Evolutionary conservation across 2,888 invertebrate genomes (phyloP), one percentile per base, ranked within the genome.

Genomic region (Synergus itoensis): DNA sequence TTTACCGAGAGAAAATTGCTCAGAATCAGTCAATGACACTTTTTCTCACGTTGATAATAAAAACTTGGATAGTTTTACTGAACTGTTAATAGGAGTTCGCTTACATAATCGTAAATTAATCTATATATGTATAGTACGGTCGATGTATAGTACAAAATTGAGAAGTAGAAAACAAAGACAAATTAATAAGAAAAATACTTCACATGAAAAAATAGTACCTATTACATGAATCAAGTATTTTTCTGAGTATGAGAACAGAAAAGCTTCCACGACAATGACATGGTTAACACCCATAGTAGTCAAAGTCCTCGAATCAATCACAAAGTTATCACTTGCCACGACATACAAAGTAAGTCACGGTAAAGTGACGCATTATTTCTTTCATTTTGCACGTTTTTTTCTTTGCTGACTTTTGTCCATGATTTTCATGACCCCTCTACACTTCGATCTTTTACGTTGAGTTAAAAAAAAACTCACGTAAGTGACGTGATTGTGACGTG

Each of bases 261-360:
- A 45, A 73, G 53, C n/a, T 36, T n/a, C 0, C n/a, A 28, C 28
- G 36, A 53, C 73, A 73, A 73, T 73, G 73, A 9, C 16, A 53
- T 53, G 36, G n/a, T 36, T 69, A 48, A 73, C 40, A 73, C 53
- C 53, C 53, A 73, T 73, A 53, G 53, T 73, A 65, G 65, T 73
- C 53, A 53, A 73, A 73, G 53, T 73, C 73, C 21, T 36, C 73
- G 48, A 73, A 21, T 53, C n/a, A 73, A 53, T 36, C 36, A 73
- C 53, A 14, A 73, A 73, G 73, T 73, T 73, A 73, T 73, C 73
- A 73, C 53, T 73, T 53, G 73, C n/a, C 73, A 73, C 73, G 40
- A 53, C 36, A 40, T 53, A n/a, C 36, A 53, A 73, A 73, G 73
- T 73, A 73, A 73, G 73, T 73, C 73, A 73, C 73, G 73, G 73